Evolutionary conservation across 2,888 invertebrate genomes (phyloP), one percentile per base, ranked within the genome.

Genomic region (Andrena trimmerana): DNA sequence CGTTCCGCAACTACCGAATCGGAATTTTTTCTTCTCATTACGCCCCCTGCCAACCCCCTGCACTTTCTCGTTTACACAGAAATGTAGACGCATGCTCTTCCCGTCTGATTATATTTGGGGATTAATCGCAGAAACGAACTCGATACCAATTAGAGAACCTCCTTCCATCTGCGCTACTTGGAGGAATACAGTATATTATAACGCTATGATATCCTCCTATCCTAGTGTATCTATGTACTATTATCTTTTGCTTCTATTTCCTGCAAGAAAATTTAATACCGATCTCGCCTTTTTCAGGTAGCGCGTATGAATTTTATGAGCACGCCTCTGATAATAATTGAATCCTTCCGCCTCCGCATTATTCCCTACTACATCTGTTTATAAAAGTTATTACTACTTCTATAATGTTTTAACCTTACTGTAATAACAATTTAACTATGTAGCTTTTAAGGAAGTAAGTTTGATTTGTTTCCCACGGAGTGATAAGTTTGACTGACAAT

Each of bases 1-100:
- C 82, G 60, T 77, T 66, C 71, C 62, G 73, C 69, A 77, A 67
- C 77, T 73, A 82, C 69, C 73, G 69, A 77, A 77, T 73, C 68
- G 60, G 29, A 62, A 69, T 71, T 77, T 78, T 73, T 52, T 50
- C 36, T 57, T 71, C 54, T 70, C 52, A 59, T 63, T 48, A 16
- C 36, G 33, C 33, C n/a, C 10, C 20, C 2, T 50, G 10, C 29
- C 62, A 16, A 27, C 10, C 29, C 42, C 8, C 27, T 7, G 48
- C 6, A 13, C 27, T 10, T 54, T 33, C 48, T 16, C 48, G 33
- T 71, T 71, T 79, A 13, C 65, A n/a, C 16, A 71, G 80, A 57
- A 72, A 81, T 36, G 42, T 67, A 71, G 52, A 71, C 59, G 36
- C 20, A 66, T 42, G 27, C 66, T 57, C 66, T 42, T 42, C 24